A percentile compares a stretch with the other conserved stretches of the same genome.
These are phyloP conservation scores for Setophaga petechia DNA, from an alignment of 2,113 vertebrate species.

Conservation along the genomic window DNA sequence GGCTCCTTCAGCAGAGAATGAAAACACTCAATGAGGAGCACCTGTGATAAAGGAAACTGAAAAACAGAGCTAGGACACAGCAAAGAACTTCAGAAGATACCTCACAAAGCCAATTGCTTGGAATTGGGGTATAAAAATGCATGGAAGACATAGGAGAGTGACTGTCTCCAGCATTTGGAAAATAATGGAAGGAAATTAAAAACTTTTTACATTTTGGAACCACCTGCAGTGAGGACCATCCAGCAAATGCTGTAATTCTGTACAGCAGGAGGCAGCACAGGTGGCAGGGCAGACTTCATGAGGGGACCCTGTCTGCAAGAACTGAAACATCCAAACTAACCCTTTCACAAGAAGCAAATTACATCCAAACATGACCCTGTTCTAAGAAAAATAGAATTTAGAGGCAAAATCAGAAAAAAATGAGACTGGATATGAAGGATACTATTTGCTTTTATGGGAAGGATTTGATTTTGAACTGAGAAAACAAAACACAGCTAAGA, in stretches of 20 bases:
- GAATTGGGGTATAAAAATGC: not conserved
- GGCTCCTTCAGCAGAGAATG: not conserved
- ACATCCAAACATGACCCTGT: not conserved
- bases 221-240: rapidly evolving
- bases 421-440: not conserved
- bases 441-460: not conserved
- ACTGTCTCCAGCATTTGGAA: not conserved
- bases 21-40: not conserved
- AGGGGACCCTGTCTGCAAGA: not conserved
- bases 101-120: not conserved
- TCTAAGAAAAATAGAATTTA: not conserved
- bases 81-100: not conserved
- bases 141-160: not conserved
- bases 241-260: not conserved
- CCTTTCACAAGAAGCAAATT: not conserved
- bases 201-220: not conserved
- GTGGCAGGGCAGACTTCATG: rapidly evolving
- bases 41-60: not conserved
- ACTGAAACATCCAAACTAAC: not conserved
- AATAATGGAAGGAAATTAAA: not conserved
- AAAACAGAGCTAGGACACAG: not conserved
- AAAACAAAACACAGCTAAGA: not conserved
- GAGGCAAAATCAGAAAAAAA: not conserved
- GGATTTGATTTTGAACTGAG: not conserved
- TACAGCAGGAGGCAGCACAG: not conserved